A percentile compares a stretch with the other conserved stretches of the same genome.
These are phyloP conservation scores for Pristionchus exspectatus DNA, from an alignment of 2,888 invertebrate species.

Conservation along the genomic window DNA sequence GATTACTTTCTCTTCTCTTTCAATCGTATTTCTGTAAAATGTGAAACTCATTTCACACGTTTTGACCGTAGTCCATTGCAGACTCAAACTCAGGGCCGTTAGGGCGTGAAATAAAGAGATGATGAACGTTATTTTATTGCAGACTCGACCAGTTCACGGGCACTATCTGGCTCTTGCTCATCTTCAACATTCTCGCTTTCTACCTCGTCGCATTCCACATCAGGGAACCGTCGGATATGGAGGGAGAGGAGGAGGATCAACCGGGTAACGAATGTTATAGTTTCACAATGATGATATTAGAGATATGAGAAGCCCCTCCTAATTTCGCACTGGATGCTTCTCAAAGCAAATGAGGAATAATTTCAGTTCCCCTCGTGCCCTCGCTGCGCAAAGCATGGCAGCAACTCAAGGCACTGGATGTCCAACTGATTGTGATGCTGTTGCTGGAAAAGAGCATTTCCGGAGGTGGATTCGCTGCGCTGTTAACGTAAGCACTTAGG, in stretches of 20 bases:
- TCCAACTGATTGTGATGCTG: neutral
- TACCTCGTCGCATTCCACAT: neutral
- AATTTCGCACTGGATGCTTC: too few species aligned
- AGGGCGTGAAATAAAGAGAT: too few species aligned
- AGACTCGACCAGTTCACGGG: too few species aligned
- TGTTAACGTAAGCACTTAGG: neutral
- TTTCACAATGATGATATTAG: too few species aligned
- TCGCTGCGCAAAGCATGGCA: neutral
- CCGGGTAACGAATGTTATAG: neutral
- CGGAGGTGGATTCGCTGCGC: neutral
- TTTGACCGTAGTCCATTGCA: too few species aligned
- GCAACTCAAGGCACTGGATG: neutral
- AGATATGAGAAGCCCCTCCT: too few species aligned
- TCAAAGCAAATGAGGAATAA: too few species aligned
- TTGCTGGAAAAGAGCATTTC: constrained; percentile 1
- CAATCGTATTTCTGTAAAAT: too few species aligned
- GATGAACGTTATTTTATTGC: too few species aligned
- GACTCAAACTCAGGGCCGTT: too few species aligned
- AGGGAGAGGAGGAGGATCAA: neutral
- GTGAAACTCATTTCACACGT: too few species aligned
- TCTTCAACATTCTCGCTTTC: constrained; percentile 4
- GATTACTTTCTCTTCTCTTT: too few species aligned
- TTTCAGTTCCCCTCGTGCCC: neutral
- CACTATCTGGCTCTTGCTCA: neutral
- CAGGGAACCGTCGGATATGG: constrained; percentile 7